A percentile compares a stretch with the other conserved stretches of the same genome.
phyloP scores from a whole-genome alignment of 2,888 invertebrate genomes.

The Trachelus iudaicus region DNA sequence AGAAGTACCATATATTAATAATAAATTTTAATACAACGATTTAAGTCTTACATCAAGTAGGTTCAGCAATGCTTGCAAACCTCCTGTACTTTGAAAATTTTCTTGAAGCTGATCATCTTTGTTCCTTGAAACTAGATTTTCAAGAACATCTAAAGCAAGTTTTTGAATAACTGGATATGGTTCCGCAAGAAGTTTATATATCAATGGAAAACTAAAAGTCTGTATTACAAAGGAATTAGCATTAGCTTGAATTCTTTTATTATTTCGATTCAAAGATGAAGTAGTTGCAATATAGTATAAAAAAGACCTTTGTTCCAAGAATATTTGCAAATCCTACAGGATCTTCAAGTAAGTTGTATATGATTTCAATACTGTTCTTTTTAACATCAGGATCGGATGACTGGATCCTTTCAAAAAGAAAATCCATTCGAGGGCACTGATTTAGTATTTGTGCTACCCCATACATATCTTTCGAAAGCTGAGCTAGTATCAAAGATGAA shows the following conservation, averaged over 20 bases:
- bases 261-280: not conserved
- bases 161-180: conserved; percentile 68
- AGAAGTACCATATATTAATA: conserved; percentile 3
- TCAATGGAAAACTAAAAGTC: conserved; percentile 67
- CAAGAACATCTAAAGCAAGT: conserved; percentile 66
- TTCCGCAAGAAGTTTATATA: conserved; percentile 67
- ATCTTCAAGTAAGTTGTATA: conserved; percentile 69
- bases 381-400: conserved; percentile 71
- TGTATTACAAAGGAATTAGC: conserved; percentile 30
- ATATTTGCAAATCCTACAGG: conserved; percentile 67
- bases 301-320: conserved; percentile 35
- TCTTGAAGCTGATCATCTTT: conserved; percentile 68
- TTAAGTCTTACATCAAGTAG: conserved; percentile 66
- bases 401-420: conserved; percentile 67
- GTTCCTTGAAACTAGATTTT: conserved; percentile 67
- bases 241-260: not conserved
- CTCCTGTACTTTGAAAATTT: conserved; percentile 67
- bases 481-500: conserved; percentile 67
- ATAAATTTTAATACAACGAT: conserved; percentile 4
- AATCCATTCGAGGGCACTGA: conserved; percentile 65
- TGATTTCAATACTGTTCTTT: conserved; percentile 69
- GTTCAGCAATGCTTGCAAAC: conserved; percentile 67
- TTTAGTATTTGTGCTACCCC: conserved; percentile 66
- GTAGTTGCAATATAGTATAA: not conserved
- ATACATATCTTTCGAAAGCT: conserved; percentile 67